phyloP scores from a whole-genome alignment of 2,113 vertebrate genomes.

The Phycodurus eques region DNA sequence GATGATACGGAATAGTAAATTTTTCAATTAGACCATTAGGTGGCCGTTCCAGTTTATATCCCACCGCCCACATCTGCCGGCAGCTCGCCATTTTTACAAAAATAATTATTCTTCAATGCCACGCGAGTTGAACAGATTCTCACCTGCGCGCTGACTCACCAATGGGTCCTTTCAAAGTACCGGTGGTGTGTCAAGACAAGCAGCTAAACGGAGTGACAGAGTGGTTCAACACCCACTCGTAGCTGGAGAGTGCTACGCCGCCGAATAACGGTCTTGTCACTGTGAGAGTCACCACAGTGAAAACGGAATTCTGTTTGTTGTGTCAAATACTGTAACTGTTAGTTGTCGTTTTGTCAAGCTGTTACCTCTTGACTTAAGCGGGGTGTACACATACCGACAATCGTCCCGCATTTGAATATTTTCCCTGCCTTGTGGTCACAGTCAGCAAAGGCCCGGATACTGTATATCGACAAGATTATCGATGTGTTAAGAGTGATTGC shows the following conservation, averaged over 20 bases:
- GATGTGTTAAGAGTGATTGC: too few species aligned
- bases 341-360: too few species aligned
- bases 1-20: neutral
- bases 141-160: neutral
- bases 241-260: neutral
- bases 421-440: too few species aligned
- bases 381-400: neutral
- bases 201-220: neutral
- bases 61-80: neutral
- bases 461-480: too few species aligned
- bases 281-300: neutral
- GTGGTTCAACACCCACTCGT: neutral
- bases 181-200: neutral
- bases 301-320: neutral
- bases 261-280: too few species aligned
- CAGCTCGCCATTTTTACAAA: neutral
- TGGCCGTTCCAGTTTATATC: neutral
- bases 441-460: too few species aligned
- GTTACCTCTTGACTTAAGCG: too few species aligned
- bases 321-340: neutral
- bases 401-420: neutral
- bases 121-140: neutral
- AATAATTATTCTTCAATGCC: neutral
- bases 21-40: neutral
- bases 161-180: neutral